Evolutionary conservation across 2,113 vertebrate genomes (phyloP).

Genomic region (Myrmecophaga tridactyla): DNA sequence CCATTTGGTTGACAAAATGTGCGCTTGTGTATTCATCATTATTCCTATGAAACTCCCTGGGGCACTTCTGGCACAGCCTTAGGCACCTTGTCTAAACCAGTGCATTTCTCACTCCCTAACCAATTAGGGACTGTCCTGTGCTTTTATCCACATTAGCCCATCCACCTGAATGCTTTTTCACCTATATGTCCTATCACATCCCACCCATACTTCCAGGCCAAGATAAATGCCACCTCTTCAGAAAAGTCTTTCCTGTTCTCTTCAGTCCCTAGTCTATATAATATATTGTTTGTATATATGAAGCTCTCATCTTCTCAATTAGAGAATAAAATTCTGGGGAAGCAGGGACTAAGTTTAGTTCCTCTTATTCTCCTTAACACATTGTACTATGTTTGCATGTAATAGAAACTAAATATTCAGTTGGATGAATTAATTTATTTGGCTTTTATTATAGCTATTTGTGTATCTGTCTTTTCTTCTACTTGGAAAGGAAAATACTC

Average conservation of each 20-base stretch:
- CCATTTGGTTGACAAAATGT: not conserved
- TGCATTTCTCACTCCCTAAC: no score
- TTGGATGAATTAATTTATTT: not conserved
- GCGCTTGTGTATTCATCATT: not conserved
- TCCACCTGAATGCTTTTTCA: not conserved
- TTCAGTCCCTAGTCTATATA: not conserved
- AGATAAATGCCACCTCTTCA: not conserved
- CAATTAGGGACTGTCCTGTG: accelerated
- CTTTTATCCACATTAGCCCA: not conserved
- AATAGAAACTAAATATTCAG: not conserved
- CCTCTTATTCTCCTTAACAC: not conserved
- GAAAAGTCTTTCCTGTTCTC: not conserved
- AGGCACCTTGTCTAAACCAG: no score
- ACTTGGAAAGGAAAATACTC: not conserved
- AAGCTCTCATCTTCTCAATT: not conserved
- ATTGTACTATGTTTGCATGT: not conserved
- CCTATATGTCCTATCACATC: not conserved
- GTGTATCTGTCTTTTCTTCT: not conserved
- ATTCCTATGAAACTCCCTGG: no score
- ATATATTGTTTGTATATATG: not conserved
- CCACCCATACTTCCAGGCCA: not conserved
- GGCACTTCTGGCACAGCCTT: not conserved
- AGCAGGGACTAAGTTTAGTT: not conserved
- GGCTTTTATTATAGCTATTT: not conserved
- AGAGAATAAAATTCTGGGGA: not conserved